phyloP scores from a whole-genome alignment of 2,888 invertebrate genomes.

The Nephrotoma appendiculata region DNA sequence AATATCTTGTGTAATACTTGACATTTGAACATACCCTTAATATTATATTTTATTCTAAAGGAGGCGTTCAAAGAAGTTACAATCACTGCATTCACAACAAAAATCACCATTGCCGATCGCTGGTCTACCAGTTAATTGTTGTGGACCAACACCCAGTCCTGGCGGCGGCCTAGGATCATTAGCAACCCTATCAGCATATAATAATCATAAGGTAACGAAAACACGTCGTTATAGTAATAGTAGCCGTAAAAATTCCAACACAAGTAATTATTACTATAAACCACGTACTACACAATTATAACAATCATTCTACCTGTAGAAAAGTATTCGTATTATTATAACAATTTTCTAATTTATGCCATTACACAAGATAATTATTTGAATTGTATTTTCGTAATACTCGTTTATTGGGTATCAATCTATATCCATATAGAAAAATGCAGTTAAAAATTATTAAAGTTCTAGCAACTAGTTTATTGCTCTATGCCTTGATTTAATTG shows the following conservation, averaged over 20 bases:
- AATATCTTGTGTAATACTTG: conserved; percentile 9
- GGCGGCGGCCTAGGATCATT: conserved; percentile 63
- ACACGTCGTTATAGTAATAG: not conserved
- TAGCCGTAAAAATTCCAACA: not conserved
- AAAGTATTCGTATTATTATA: not conserved
- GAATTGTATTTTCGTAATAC: not conserved
- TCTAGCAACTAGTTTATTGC: not conserved
- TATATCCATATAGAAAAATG: not conserved
- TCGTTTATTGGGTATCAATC: not conserved
- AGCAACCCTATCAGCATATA: conserved; percentile 71
- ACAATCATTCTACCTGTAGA: not conserved
- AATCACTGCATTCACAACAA: conserved; percentile 53
- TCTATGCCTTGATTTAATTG: not conserved
- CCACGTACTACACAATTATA: not conserved
- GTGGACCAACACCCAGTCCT: conserved; percentile 65
- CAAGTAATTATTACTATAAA: not conserved
- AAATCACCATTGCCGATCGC: conserved; percentile 52
- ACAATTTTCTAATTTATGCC: not conserved
- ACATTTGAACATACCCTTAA: not conserved
- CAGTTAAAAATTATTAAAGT: not conserved
- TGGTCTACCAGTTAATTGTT: conserved; percentile 66
- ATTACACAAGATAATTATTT: not conserved
- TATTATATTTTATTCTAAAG: conserved; percentile 19
- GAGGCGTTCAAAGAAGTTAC: conserved; percentile 62
- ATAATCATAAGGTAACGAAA: conserved; percentile 55